Base-by-base conservation (phyloP, 2,888 invertebrate genomes). In the Acheta domesticus region DNA sequence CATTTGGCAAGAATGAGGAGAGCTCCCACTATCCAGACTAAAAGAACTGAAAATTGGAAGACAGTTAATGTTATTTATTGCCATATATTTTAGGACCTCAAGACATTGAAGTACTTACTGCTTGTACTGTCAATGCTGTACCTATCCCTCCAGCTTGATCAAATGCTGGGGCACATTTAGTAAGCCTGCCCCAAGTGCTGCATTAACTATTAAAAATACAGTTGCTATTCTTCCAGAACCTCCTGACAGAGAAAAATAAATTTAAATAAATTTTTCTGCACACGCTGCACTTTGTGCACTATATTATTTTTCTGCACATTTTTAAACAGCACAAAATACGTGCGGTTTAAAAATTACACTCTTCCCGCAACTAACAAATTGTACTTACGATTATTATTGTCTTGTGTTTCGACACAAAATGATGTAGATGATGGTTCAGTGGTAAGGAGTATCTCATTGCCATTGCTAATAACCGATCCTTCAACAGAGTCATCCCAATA, bases 161-260 rank as follows among this genome's bases (percentile, higher is more conserved):
- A 83, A 90, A 91, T 2, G 91, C 90, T 82, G 86, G 1, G 91
- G 91, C 84, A 91, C 91, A 85, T 91, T 90, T n/a, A 91, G 86
- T 11, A 91, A 86, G 12, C 89, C 90, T n/a, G 91, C 91, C 14
- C 91, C 91, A 12, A 88, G 82, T 0, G 88, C 88, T 12, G 88
- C 86, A 83, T 88, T 88, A 0, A 88, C 85, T 1, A 88, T 87
- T 73, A 88, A 83, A 82, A 88, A 86, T 75, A 86, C 74, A 16
- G 79, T 79, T 21, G 80, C 77, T 76, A 81, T 19, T n/a, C 78
- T 48, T 21, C 78, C 78, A n/a, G 79, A 81, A 12, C 80, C 80
- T 36, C 76, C 76, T 76, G 75, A 12, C 12, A 21, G 3, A 75
- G 0, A 36, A 36, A 36, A 36, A 36, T 36, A 75, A 75, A 75